Base-by-base conservation (phyloP, 1,140 invertebrate species). In the Chironomus tepperi region DNA sequence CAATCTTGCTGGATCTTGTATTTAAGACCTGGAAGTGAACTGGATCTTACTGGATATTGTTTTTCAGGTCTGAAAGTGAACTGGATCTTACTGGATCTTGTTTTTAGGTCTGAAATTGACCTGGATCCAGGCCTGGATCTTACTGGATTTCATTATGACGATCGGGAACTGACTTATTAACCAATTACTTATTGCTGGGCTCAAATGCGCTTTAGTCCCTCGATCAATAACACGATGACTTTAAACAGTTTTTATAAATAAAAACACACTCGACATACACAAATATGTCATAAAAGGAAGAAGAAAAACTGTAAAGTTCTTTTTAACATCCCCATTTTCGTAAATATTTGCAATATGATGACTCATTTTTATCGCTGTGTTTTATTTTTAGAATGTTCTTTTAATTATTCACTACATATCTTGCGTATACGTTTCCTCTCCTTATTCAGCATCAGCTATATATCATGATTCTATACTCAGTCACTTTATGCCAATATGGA, bases 261-360 rank as follows among this genome's bases (percentile, higher is more conserved):
- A 57, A n/a, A 12, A 57, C 3, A 12, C 12, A n/a, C 7, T 57
- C 15, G 47, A 15, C 47, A 57, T 57, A 5, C 12, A n/a, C 10
- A n/a, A 57, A 57, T n/a, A 57, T n/a, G 12, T 12, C 47, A 57
- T 57, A 57, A 57, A 57, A 57, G 47, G 47, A 57, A 57, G 47
- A 57, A 57, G 47, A 57, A 12, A 12, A 57, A 57, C 10, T 57
- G 12, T 12, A 57, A n/a, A n/a, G n/a, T n/a, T 57, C 47, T n/a
- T n/a, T 57, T 57, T 47, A 15, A 47, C 15, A n/a, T 15, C 12
- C n/a, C n/a, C 47, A n/a, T n/a, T 57, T 57, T 57, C n/a, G 12
- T n/a, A n/a, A 57, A 57, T 57, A 57, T 57, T 47, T 12, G n/a
- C 47, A 57, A 57, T n/a, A 57, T n/a, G 12, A n/a, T 57, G 12